Conservation (phyloP, 2,888 invertebrate genomes). For the Apamea monoglypha region DNA sequence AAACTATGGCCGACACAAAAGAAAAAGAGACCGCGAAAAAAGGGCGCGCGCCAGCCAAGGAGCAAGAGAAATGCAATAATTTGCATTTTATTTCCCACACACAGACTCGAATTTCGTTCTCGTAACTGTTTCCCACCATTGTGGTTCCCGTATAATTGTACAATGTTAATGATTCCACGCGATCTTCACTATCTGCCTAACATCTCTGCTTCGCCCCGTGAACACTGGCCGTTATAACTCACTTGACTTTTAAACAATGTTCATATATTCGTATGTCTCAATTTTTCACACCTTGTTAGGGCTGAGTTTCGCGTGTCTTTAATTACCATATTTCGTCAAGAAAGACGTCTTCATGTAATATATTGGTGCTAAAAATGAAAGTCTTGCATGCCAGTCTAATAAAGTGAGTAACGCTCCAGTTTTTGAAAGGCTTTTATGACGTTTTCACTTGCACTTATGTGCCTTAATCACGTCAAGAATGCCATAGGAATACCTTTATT, state of each 20-base stretch:
- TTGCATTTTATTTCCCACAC: constrained; percentile 82
- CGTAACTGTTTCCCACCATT: constrained; percentile 84
- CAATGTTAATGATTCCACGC: constrained; percentile 80
- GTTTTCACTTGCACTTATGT: constrained; percentile 62
- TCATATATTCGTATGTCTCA: constrained; percentile 48
- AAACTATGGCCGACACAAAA: constrained; percentile 45
- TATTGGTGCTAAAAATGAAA: constrained; percentile 67
- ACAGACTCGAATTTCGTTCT: constrained; percentile 80
- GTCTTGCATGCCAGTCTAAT: constrained; percentile 63
- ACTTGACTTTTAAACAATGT: constrained; percentile 63
- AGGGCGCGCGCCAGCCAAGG: constrained; percentile 54
- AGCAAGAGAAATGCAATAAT: constrained; percentile 81
- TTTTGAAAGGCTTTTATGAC: constrained; percentile 63
- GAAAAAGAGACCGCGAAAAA: constrained; percentile 56
- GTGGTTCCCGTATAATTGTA: constrained; percentile 80
- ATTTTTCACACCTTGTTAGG: constrained; percentile 68
- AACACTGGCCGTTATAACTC: constrained; percentile 62
- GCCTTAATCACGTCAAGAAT: constrained; percentile 51
- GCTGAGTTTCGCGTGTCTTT: constrained; percentile 56
- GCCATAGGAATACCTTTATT: constrained; percentile 35
- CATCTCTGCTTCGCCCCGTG: constrained; percentile 67
- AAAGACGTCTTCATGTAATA: constrained; percentile 53
- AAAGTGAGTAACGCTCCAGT: constrained; percentile 62
- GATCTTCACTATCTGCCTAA: constrained; percentile 73
- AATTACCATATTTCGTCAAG: constrained; percentile 60